These are phyloP conservation scores for Odontesthes bonariensis DNA, from an alignment of 2,113 vertebrate species.

Conservation along the genomic window DNA sequence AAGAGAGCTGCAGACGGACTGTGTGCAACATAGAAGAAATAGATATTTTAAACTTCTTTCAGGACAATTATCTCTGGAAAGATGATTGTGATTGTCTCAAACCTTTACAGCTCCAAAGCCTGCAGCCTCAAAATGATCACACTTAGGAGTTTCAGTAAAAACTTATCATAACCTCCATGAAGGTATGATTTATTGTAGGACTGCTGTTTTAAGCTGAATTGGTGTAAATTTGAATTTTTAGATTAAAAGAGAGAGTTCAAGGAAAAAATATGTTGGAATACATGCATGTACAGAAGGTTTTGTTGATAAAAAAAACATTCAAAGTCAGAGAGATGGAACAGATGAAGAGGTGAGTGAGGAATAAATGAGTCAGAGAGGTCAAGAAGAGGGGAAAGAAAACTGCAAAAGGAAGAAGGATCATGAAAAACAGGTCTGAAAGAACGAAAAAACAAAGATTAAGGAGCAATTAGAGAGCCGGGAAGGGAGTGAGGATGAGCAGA, in stretches of 20 bases:
- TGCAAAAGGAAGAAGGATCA: neutral
- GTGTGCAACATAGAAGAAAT: no score
- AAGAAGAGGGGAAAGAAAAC: neutral
- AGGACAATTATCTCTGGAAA: neutral
- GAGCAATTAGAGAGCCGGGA: neutral
- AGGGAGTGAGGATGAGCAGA: neutral
- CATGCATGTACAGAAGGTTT: rapidly evolving
- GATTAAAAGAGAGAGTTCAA: no score
- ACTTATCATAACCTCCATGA: neutral
- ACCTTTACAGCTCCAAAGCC: no score
- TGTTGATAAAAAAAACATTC: neutral
- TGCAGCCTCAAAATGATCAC: neutral
- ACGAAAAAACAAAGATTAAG: neutral
- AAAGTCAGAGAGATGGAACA: neutral
- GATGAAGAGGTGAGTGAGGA: conserved; percentile 3
- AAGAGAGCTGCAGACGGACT: neutral
- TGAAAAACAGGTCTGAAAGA: no score
- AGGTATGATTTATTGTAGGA: neutral
- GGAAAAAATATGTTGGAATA: neutral
- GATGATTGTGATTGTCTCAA: no score
- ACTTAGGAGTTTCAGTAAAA: neutral
- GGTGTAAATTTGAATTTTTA: no score
- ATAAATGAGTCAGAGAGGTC: rapidly evolving
- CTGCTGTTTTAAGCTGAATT: no score
- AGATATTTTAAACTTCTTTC: neutral